These are phyloP conservation scores for Hylia prasina DNA, from an alignment of 2,113 vertebrate genomes.

Conservation along the genomic window DNA sequence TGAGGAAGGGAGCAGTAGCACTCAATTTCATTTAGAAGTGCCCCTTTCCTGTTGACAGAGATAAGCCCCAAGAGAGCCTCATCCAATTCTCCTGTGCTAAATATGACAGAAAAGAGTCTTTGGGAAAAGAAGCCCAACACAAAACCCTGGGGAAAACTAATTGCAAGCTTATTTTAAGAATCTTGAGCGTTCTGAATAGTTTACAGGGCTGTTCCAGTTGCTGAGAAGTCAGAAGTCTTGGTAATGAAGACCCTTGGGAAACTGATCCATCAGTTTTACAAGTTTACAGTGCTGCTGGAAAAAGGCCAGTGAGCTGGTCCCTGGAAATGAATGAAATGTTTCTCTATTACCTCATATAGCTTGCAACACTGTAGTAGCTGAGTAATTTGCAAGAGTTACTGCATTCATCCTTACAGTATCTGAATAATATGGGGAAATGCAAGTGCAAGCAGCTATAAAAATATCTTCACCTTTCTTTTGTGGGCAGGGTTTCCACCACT, in stretches of 20 bases:
- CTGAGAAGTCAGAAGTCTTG: constrained; percentile 27
- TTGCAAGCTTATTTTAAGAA: constrained; percentile 22
- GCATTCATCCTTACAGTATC: not conserved
- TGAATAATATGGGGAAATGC: not conserved
- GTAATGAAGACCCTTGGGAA: constrained; percentile 36
- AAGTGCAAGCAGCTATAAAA: not conserved
- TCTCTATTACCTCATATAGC: constrained; percentile 35
- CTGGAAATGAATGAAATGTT: constrained; percentile 47
- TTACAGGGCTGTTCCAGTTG: not conserved
- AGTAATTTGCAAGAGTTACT: not conserved
- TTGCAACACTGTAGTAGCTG: not conserved
- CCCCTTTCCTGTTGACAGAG: not conserved
- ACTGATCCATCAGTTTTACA: constrained; percentile 35
- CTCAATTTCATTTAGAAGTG: not conserved
- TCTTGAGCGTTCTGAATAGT: not conserved
- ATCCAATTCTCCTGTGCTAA: not conserved
- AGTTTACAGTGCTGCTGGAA: constrained; percentile 24
- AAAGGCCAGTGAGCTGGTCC: not conserved
- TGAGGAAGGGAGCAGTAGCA: not conserved
- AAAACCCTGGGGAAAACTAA: not conserved
- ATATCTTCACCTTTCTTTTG: not conserved
- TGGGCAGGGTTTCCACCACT: not conserved
- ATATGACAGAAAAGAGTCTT: not conserved
- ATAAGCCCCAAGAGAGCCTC: not conserved
- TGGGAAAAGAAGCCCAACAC: not conserved